These are phyloP conservation scores for Drosophila kuntzei DNA, from an alignment of 2,888 invertebrate genomes.

Conservation along the genomic window DNA sequence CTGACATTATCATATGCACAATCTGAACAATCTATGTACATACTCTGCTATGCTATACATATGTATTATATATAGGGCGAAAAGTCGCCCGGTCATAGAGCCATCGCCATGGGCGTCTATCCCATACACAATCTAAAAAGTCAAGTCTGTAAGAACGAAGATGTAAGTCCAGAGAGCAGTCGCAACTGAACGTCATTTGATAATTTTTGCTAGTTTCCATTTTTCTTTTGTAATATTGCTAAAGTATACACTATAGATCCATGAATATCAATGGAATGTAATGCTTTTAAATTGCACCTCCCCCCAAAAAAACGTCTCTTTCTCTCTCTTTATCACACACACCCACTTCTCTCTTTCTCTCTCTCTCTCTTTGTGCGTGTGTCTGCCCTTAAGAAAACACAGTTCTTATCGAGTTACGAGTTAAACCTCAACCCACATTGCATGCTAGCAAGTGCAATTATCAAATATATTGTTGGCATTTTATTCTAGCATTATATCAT, in stretches of 20 bases:
- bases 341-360: constrained; percentile 3
- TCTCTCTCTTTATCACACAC: constrained; percentile 10
- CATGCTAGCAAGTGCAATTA: constrained; percentile 44
- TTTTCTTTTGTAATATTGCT: constrained; percentile 39
- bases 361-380: not conserved
- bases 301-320: constrained; percentile 25
- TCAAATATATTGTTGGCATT: constrained; percentile 33
- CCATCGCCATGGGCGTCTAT: constrained; percentile 95
- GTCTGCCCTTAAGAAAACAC: constrained; percentile 3
- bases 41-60: constrained; percentile 21
- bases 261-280: constrained; percentile 40
- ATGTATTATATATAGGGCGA: constrained; percentile 88
- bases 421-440: constrained; percentile 18
- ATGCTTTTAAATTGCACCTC: constrained; percentile 45
- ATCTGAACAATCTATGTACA: constrained; percentile 32
- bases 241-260: constrained; percentile 16
- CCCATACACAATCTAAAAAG: constrained; percentile 95
- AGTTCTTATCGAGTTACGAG: constrained; percentile 13
- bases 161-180: constrained; percentile 90
- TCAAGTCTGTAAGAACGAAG: constrained; percentile 93
- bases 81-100: constrained; percentile 96
- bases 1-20: constrained; percentile 53
- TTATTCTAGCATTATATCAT: constrained; percentile 2
- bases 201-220: constrained; percentile 47
- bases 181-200: constrained; percentile 32